These are phyloP conservation scores for Tenebrosternarchus preto DNA, from an alignment of 2,113 vertebrate species.

Conservation along the genomic window DNA sequence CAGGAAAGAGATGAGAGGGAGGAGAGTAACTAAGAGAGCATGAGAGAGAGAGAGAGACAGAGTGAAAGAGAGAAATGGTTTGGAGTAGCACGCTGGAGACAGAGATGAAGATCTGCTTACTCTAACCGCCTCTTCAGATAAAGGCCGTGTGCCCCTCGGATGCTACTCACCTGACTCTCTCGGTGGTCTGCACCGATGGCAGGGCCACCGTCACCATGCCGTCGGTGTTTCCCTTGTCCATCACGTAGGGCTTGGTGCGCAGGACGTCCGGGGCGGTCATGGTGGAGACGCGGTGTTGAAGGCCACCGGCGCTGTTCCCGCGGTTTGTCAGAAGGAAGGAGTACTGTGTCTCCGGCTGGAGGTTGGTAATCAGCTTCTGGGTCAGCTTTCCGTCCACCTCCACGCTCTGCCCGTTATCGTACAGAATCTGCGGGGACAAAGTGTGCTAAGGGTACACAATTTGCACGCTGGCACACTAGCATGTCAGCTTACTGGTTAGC, in stretches of 20 bases:
- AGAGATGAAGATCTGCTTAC: not conserved
- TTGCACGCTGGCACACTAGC: not conserved
- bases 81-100: not conserved
- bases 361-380: conserved; percentile 93
- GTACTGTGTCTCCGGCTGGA: conserved; percentile 95
- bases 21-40: no score
- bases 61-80: conserved; percentile 2
- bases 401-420: conserved; percentile 96
- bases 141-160: not conserved
- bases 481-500: not conserved
- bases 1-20: not conserved
- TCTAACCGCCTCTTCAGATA: not conserved
- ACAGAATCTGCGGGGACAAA: conserved; percentile 83
- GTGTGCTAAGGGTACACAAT: not conserved
- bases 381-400: conserved; percentile 95
- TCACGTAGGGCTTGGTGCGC: conserved; percentile 89
- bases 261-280: conserved; percentile 93
- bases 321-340: conserved; percentile 97
- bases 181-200: conserved; percentile 86
- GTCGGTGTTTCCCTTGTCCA: conserved; percentile 91
- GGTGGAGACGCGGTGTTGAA: conserved; percentile 93
- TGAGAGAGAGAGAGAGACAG: conserved; percentile 49
- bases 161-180: conserved; percentile 86
- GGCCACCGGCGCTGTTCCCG: conserved; percentile 94
- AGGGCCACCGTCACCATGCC: conserved; percentile 96